phyloP scores from a whole-genome alignment of 2,797 vertebrate species.

The Arnoldichthys spilopterus region DNA sequence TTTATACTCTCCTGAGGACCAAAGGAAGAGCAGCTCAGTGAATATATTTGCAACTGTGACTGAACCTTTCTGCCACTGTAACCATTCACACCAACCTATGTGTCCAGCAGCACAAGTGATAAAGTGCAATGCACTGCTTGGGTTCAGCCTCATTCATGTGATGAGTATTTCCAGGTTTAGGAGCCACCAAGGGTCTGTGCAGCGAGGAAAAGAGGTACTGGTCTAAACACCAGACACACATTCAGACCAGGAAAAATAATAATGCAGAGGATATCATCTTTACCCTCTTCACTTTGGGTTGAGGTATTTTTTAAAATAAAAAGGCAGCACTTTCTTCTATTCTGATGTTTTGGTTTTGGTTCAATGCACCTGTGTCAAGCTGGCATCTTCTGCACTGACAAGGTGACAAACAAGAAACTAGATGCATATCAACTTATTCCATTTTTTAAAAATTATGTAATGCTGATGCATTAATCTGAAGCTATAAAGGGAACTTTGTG shows the following conservation, averaged over 20 bases:
- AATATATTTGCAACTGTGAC: too few species aligned
- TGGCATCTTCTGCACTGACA: not conserved
- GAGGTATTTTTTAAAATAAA: not conserved
- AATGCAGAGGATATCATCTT: not conserved
- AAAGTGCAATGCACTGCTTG: not conserved
- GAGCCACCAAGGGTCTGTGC: not conserved
- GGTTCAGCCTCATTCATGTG: not conserved
- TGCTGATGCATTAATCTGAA: too few species aligned
- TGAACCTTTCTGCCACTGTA: not conserved
- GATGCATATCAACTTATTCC: not conserved
- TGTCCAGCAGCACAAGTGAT: not conserved
- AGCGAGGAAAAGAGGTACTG: not conserved
- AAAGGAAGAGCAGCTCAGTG: too few species aligned
- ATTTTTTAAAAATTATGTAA: too few species aligned
- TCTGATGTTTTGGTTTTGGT: not conserved
- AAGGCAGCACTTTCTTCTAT: not conserved
- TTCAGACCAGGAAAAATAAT: not conserved
- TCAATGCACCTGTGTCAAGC: not conserved
- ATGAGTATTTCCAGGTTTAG: not conserved
- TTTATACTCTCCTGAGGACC: too few species aligned
- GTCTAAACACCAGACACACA: not conserved
- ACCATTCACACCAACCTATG: not conserved
- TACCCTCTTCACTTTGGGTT: not conserved
- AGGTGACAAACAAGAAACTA: not conserved
- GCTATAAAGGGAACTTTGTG: too few species aligned